Percentiles rank a stretch among this genome's conserved stretches.
phyloP scores from a whole-genome alignment of 2,797 vertebrate genomes.

The Falco cherrug region DNA sequence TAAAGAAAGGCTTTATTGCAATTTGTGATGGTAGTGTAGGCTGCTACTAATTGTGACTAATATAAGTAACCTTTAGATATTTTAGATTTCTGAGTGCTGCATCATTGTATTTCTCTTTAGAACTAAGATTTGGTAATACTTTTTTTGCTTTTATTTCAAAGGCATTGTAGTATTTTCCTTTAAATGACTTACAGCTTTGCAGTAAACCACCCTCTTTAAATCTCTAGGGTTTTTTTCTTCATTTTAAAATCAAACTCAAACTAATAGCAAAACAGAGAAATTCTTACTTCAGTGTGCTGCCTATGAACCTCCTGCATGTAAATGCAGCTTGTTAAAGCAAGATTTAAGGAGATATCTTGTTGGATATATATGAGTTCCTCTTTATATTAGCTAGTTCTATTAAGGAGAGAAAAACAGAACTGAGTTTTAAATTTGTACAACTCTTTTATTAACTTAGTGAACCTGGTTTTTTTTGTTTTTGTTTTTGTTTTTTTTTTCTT shows the following conservation, averaged over 20 bases:
- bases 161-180: neutral
- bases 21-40: neutral
- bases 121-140: neutral
- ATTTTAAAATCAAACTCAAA: neutral
- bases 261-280: neutral
- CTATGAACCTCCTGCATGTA: neutral
- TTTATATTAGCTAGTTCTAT: neutral
- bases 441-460: neutral
- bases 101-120: neutral
- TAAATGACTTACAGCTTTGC: neutral
- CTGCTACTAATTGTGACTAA: constrained; percentile 23
- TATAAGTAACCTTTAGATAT: neutral
- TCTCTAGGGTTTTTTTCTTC: neutral
- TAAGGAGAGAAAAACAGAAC: neutral
- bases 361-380: neutral
- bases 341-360: neutral
- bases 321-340: neutral
- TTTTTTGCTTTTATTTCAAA: constrained; percentile 25
- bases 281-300: neutral
- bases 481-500: neutral
- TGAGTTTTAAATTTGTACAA: neutral
- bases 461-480: neutral
- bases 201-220: neutral
- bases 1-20: neutral
- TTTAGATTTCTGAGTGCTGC: neutral